A percentile compares a stretch with the other conserved stretches of the same genome.
Evolutionary conservation across 2,888 invertebrate genomes (phyloP).

Genomic region (Noctua janthina): DNA sequence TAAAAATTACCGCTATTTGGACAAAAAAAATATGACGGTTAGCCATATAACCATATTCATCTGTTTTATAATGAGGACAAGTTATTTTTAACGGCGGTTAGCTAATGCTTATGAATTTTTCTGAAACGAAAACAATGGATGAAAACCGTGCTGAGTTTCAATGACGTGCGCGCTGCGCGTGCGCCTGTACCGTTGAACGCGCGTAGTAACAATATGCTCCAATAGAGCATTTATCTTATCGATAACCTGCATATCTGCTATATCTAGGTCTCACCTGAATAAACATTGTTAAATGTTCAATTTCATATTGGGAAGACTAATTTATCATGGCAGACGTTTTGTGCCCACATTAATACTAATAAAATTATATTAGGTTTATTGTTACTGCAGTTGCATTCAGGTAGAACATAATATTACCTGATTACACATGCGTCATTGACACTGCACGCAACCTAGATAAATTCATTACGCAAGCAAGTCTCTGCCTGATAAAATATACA

Average conservation of each 20-base stretch:
- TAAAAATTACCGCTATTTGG: slow-evolving; percentile 68
- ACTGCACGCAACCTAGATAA: slow-evolving; percentile 57
- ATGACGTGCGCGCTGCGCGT: slow-evolving; percentile 57
- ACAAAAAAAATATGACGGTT: slow-evolving; percentile 53
- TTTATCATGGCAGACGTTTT: slow-evolving; percentile 26
- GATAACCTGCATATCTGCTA: slow-evolving; percentile 63
- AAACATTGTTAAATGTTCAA: slow-evolving; percentile 65
- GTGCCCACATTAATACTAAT: slow-evolving; percentile 15
- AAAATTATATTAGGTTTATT: slow-evolving; percentile 18
- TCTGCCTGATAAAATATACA: slow-evolving; percentile 22
- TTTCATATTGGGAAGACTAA: slow-evolving; percentile 41
- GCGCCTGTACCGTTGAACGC: slow-evolving; percentile 68
- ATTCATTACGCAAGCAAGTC: slow-evolving; percentile 51
- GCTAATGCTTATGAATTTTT: slow-evolving; percentile 65
- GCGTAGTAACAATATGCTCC: slow-evolving; percentile 68
- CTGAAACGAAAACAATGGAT: slow-evolving; percentile 67
- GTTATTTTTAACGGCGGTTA: slow-evolving; percentile 63
- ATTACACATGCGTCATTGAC: slow-evolving; percentile 58
- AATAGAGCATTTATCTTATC: slow-evolving; percentile 72
- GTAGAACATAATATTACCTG: slow-evolving; percentile 42
- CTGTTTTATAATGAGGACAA: slow-evolving; percentile 62
- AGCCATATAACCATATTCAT: slow-evolving; percentile 54
- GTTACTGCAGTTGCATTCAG: slow-evolving; percentile 22
- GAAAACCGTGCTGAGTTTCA: slow-evolving; percentile 55
- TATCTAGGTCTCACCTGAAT: slow-evolving; percentile 77